Conservation (phyloP, 2,888 invertebrate species). For the Diaperis boleti region DNA sequence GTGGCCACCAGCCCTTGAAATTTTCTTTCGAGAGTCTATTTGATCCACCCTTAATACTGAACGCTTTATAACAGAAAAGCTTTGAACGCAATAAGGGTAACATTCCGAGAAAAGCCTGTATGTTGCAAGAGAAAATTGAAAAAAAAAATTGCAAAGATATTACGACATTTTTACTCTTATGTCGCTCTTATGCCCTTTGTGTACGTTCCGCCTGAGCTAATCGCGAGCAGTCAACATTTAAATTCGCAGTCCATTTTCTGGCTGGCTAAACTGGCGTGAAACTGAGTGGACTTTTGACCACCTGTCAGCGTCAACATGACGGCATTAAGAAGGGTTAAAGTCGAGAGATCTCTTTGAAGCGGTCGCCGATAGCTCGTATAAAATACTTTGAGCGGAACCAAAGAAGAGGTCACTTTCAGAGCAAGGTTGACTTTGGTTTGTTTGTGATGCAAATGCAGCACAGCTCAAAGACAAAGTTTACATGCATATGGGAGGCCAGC, state of each 20-base stretch:
- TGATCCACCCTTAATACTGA: too few relatives aligned
- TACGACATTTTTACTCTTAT: too few relatives aligned
- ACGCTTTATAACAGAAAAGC: too few relatives aligned
- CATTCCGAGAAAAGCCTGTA: too few relatives aligned
- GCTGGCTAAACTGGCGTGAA: conserved; percentile 18
- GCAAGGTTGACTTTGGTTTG: not conserved
- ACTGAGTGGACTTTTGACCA: conserved; percentile 17
- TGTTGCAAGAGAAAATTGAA: too few relatives aligned
- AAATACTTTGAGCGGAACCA: conserved; percentile 2
- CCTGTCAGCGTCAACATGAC: conserved; percentile 11
- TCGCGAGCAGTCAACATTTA: conserved; percentile 17
- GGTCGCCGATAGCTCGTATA: not conserved
- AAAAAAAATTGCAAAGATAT: too few relatives aligned
- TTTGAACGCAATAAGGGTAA: too few relatives aligned
- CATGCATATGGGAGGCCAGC: not conserved
- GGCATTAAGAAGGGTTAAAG: conserved; percentile 10
- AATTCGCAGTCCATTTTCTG: conserved; percentile 5
- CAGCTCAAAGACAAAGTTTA: not conserved
- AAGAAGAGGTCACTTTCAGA: conserved; percentile 1
- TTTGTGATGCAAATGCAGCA: conserved; percentile 21
- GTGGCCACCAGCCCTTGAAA: too few relatives aligned
- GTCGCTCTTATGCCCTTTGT: too few relatives aligned
- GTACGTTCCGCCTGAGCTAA: conserved; percentile 9
- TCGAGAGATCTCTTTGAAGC: conserved; percentile 14
- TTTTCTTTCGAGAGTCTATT: too few relatives aligned